Evolutionary conservation across 2,797 vertebrate species (phyloP).

Genomic region (Myioborus miniatus): DNA sequence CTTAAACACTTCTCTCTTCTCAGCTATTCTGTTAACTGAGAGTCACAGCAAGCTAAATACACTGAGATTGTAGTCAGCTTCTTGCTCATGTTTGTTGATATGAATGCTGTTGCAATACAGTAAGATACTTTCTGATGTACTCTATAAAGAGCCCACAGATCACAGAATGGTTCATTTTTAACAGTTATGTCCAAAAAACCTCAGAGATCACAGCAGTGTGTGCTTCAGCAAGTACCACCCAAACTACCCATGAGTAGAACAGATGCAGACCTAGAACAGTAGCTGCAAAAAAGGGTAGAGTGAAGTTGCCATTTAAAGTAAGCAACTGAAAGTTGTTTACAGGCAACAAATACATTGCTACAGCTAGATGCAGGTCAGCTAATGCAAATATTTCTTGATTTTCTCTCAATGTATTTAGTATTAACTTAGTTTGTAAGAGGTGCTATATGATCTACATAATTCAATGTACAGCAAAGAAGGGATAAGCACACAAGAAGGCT

Average conservation of each 20-base stretch:
- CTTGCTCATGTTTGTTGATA: neutral
- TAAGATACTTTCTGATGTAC: neutral
- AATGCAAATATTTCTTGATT: neutral
- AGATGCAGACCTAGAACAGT: neutral
- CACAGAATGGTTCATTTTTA: neutral
- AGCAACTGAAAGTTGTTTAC: neutral
- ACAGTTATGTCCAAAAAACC: neutral
- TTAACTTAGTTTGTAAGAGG: neutral
- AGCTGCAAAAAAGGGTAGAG: neutral
- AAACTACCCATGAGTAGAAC: neutral
- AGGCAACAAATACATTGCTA: neutral
- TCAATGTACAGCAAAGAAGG: neutral
- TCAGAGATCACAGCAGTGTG: neutral
- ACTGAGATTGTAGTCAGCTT: neutral
- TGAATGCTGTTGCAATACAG: neutral
- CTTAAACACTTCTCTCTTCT: neutral
- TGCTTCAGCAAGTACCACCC: neutral
- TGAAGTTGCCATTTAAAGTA: neutral
- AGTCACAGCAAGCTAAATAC: neutral
- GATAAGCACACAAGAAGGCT: neutral
- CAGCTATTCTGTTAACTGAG: neutral
- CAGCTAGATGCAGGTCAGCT: neutral
- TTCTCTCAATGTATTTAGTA: neutral
- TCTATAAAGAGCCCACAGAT: neutral
- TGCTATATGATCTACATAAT: neutral